These are phyloP conservation scores for Cyanocitta stelleri DNA, from an alignment of 2,113 vertebrate genomes.

Conservation along the genomic window DNA sequence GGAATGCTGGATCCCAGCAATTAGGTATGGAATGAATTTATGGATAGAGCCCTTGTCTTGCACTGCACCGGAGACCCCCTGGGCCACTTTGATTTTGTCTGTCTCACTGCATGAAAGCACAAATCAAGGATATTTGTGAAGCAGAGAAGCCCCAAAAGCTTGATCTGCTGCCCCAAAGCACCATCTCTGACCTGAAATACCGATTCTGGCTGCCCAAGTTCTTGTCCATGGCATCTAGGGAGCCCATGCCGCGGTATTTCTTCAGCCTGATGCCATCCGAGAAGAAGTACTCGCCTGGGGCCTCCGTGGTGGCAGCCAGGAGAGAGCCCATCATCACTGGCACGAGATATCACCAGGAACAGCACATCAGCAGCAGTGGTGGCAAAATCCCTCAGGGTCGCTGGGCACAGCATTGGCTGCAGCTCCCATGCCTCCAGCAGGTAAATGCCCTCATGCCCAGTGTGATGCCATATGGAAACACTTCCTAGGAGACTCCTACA, in stretches of 20 bases:
- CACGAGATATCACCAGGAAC: not conserved
- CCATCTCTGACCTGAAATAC: constrained; percentile 87
- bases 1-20: constrained; percentile 94
- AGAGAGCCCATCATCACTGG: constrained; percentile 98
- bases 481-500: not conserved
- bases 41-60: constrained; percentile 99
- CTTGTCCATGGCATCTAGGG: constrained; percentile 97
- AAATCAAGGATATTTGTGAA: not conserved
- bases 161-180: not conserved
- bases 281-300: constrained; percentile 97
- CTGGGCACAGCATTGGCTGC: not conserved
- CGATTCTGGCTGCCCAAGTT: constrained; percentile 94
- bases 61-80: constrained; percentile 93
- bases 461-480: fast-evolving
- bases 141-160: not conserved
- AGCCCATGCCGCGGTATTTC: constrained; percentile 97
- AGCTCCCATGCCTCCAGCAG: not conserved
- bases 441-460: fast-evolving
- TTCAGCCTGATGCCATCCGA: constrained; percentile 96
- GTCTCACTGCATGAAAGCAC: constrained; percentile 81
- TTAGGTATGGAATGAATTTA: constrained; percentile 95
- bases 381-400: not conserved
- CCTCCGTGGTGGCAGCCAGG: constrained; percentile 92
- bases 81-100: constrained; percentile 97
- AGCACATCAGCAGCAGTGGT: not conserved